phyloP scores from a whole-genome alignment of 92 coral and sea anemone genomes.

The Porites lobata region DNA sequence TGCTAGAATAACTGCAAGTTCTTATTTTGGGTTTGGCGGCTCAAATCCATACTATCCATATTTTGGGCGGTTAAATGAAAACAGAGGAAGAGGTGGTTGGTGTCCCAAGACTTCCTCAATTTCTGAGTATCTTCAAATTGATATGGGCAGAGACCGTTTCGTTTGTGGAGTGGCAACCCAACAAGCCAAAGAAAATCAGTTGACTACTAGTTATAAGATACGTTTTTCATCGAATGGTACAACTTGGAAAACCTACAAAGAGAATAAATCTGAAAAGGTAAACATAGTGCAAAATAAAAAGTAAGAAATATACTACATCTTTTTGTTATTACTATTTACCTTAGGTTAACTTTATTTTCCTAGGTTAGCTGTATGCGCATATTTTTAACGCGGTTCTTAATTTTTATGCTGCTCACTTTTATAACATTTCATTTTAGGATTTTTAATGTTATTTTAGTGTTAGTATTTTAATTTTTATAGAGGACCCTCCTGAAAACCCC shows the following conservation, averaged over 20 bases:
- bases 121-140: conserved; percentile 20
- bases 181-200: not conserved
- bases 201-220: not conserved
- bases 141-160: not conserved
- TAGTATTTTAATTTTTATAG: too few relatives aligned
- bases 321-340: too few relatives aligned
- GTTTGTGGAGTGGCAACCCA: conserved; percentile 23
- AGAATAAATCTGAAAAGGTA: not conserved
- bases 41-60: not conserved
- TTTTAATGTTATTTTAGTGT: too few relatives aligned
- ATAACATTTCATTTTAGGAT: too few relatives aligned
- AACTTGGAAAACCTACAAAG: not conserved
- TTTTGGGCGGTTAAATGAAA: not conserved
- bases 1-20: too few relatives aligned
- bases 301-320: too few relatives aligned
- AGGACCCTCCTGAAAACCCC: too few relatives aligned
- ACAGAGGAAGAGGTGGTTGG: not conserved
- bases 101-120: not conserved
- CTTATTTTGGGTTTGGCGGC: too few relatives aligned
- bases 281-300: not conserved
- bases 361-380: too few relatives aligned
- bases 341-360: too few relatives aligned
- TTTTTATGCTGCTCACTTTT: too few relatives aligned
- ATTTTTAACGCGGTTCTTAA: too few relatives aligned
- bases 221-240: not conserved